phyloP scores from a whole-genome alignment of 2,113 vertebrate species.

The Noturus placidus region DNA sequence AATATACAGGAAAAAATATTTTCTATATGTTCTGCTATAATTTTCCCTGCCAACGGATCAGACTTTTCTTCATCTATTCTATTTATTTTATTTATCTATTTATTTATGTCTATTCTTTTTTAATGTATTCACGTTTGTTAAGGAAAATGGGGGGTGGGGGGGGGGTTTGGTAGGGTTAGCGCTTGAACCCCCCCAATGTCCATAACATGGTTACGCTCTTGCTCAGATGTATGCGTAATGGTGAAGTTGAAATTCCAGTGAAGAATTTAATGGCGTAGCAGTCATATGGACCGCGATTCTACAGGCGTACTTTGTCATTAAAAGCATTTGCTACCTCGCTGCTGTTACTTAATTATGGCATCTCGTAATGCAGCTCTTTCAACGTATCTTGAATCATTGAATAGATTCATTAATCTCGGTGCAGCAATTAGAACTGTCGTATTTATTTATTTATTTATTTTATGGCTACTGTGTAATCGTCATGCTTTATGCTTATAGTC shows the following conservation, averaged over 20 bases:
- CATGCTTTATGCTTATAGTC: constrained; percentile 45
- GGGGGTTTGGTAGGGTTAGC: too few relatives aligned
- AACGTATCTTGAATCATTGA: constrained; percentile 29
- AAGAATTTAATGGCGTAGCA: not conserved
- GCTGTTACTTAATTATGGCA: constrained; percentile 56
- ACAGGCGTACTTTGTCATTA: not conserved
- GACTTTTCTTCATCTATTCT: too few relatives aligned
- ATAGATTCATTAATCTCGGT: constrained; percentile 60
- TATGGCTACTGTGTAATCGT: constrained; percentile 61
- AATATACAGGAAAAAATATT: too few relatives aligned
- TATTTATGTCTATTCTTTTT: too few relatives aligned
- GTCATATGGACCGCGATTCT: not conserved
- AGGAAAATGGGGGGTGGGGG: too few relatives aligned
- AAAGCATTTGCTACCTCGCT: constrained; percentile 7
- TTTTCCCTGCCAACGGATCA: too few relatives aligned
- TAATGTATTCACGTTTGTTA: too few relatives aligned
- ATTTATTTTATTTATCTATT: too few relatives aligned
- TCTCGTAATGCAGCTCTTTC: constrained; percentile 49
- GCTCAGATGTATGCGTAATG: not conserved
- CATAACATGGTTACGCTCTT: too few relatives aligned
- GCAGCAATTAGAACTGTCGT: constrained; percentile 43
- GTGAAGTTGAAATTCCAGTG: constrained; percentile 2
- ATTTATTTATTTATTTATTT: constrained; percentile 11
- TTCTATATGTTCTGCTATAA: too few relatives aligned
- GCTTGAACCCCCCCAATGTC: too few relatives aligned